Evolutionary conservation across 2,888 invertebrate species (phyloP).

Genomic region (Apodemia hepburni): DNA sequence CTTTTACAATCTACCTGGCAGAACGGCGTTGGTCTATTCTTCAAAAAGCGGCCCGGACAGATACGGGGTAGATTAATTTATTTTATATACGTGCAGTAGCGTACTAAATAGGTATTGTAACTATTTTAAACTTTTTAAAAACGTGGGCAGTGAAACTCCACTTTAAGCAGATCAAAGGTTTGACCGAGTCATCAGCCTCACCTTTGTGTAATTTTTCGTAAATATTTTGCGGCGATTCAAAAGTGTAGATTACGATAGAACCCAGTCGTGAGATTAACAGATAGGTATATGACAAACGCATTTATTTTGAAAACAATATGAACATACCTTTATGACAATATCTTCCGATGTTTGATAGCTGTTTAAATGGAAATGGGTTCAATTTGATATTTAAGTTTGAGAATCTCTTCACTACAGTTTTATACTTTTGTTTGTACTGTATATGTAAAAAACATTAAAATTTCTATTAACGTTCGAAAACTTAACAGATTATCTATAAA

Average conservation of each 20-base stretch:
- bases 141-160: conserved; percentile 36
- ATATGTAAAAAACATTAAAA: too few relatives aligned
- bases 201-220: conserved; percentile 54
- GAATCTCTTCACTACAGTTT: not conserved
- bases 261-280: conserved; percentile 48
- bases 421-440: not conserved
- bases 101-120: not conserved
- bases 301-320: conserved; percentile 48
- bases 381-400: conserved; percentile 22
- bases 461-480: too few relatives aligned
- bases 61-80: too few relatives aligned
- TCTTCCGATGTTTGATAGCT: conserved; percentile 25
- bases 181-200: conserved; percentile 40
- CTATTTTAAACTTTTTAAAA: not conserved
- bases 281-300: conserved; percentile 52
- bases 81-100: not conserved
- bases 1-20: too few relatives aligned
- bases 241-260: conserved; percentile 32
- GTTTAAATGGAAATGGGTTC: conserved; percentile 20
- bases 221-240: conserved; percentile 64
- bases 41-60: too few relatives aligned
- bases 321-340: conserved; percentile 31
- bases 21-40: too few relatives aligned
- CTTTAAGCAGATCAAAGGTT: conserved; percentile 54
- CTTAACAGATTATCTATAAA: too few relatives aligned